Conservation (phyloP, 2,797 vertebrate genomes). For the Thaleichthys pacificus region DNA sequence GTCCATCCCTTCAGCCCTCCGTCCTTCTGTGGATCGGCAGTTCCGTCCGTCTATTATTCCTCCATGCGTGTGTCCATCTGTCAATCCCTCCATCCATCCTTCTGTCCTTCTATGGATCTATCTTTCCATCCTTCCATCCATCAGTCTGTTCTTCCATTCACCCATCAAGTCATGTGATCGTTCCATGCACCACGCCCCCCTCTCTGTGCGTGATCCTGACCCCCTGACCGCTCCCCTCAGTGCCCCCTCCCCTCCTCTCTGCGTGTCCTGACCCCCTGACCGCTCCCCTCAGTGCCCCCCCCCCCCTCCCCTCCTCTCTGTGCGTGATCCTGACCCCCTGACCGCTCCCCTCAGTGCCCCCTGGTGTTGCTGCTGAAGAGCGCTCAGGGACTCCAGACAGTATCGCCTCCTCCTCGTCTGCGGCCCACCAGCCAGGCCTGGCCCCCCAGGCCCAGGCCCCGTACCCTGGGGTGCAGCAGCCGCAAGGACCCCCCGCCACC, state of each 20-base stretch:
- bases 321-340: not conserved
- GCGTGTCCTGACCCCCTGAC: no score
- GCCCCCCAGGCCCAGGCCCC: slow-evolving; percentile 83
- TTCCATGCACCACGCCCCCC: no score
- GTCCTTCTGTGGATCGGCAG: not conserved
- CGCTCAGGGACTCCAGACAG: slow-evolving; percentile 96
- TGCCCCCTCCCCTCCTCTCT: no score
- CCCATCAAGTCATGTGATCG: no score
- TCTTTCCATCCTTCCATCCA: not conserved
- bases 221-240: no score
- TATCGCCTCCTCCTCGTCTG: slow-evolving; percentile 93
- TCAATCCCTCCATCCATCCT: not conserved
- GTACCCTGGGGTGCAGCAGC: slow-evolving; percentile 84
- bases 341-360: slow-evolving; percentile 72
- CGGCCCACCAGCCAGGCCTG: slow-evolving; percentile 85
- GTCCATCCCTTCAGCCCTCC: not conserved
- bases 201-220: no score
- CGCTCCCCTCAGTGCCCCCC: no score
- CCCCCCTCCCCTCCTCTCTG: not conserved
- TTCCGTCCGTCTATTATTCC: not conserved
- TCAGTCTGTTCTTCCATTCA: not conserved
- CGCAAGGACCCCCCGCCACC: slow-evolving; percentile 76
- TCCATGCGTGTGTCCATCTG: not conserved
- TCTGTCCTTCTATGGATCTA: not conserved
- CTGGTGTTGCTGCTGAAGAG: slow-evolving; percentile 87